Base-by-base conservation (phyloP, 2,888 invertebrate species). In the Latrodectus hesperus region DNA sequence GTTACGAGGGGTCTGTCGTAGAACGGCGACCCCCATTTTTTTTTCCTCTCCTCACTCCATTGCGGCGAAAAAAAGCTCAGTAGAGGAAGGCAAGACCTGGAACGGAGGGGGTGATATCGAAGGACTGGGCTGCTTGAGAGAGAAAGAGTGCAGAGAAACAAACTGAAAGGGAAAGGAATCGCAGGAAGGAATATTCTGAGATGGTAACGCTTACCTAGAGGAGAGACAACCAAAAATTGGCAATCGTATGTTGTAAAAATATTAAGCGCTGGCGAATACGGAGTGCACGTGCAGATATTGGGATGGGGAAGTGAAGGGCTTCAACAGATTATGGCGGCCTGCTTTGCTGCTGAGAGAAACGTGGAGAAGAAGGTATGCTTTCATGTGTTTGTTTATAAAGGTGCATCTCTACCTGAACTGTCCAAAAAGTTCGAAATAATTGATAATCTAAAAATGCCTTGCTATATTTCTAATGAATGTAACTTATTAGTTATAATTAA, bases 301-400 rank as follows among this genome's bases (percentile, higher is more conserved):
- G 79, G 79, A 86, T 86, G 85, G 84, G 79, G 79, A 80, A 86
- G 70, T 86, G 76, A 80, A 80, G 76, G 75, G 67, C 64, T 68
- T 60, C 22, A 26, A 74, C 55, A 64, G 85, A 60, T 73, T 86
- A 86, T 86, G 85, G 85, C 80, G 85, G 80, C 75, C 64, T 71
- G 75, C 16, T 71, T 67, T 22, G 80, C 70, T 52, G 80, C 75
- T 65, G 65, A 80, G 51, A 80, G 80, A 80, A 65, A 76, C 55
- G 80, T 64, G 85, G 85, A 86, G 85, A 85, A 84, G 77, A 74
- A 86, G 85, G 83, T 80, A 86, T 79, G 85, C 75, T 16, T 8
- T 49, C 60, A 60, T 60, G 3, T 60, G 60, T 60, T 60, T 60
- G 60, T 16, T 60, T 60, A 60, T 60, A n/a, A n/a, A 38, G 6